Conservation (phyloP, 2,113 vertebrate genomes). For the Perognathus longimembris region DNA sequence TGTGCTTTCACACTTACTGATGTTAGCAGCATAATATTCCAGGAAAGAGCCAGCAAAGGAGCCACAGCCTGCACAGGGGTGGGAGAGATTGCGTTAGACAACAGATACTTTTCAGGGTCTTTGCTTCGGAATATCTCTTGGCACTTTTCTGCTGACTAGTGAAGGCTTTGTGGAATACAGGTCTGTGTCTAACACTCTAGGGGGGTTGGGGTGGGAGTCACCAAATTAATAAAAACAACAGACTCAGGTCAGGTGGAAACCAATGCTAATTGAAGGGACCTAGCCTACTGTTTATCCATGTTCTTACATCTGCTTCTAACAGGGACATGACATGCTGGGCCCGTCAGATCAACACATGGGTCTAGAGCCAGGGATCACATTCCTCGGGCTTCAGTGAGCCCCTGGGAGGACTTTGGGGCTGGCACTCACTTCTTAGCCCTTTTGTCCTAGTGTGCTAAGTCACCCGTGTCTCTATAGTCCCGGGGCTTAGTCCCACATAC, state of each 20-base stretch:
- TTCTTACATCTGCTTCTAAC: not conserved
- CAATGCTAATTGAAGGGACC: not conserved
- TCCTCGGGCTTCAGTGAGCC: too few relatives aligned
- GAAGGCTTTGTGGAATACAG: not conserved
- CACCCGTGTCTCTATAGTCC: not conserved
- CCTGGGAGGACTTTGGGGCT: not conserved
- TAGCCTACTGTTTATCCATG: rapidly evolving
- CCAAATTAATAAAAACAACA: rapidly evolving
- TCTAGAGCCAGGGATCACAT: too few relatives aligned
- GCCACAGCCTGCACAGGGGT: constrained; percentile 87
- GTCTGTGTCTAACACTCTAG: not conserved
- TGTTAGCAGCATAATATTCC: constrained; percentile 93
- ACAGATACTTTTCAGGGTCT: not conserved
- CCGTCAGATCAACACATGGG: too few relatives aligned
- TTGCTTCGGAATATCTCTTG: not conserved
- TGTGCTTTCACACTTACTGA: constrained; percentile 90
- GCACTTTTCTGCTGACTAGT: too few relatives aligned
- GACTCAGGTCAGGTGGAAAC: not conserved
- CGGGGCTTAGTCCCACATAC: constrained; percentile 80
- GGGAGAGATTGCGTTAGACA: not conserved
- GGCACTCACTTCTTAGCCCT: too few relatives aligned
- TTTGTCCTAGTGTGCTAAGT: not conserved
- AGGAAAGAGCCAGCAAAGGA: constrained; percentile 95
- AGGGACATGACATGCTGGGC: too few relatives aligned
- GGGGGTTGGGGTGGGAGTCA: not conserved